Evolutionary conservation across 2,797 vertebrate genomes (phyloP), one percentile per base, ranked within the genome.

Genomic region (Parotocinclus haroldoi): DNA sequence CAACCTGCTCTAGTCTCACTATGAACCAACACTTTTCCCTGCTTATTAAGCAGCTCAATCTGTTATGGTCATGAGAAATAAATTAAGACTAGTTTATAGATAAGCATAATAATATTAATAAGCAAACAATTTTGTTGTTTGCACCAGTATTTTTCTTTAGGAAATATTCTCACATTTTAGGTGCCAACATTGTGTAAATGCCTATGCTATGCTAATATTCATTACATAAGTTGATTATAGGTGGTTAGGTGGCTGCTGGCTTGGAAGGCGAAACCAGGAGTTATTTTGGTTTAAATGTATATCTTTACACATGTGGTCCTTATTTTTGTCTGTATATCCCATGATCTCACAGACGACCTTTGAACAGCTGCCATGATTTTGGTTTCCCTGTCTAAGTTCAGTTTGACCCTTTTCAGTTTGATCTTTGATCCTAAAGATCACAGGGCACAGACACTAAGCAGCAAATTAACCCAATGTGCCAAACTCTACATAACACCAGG

Each of bases 401-500:
- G 54, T 81, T 83, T 69, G 87, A 90, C 86, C 89, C 72, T 76
- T 27, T 27, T 27, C 27, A 27, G 27, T 27, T 27, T 27, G 27
- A 27, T 27, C 13, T 42, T 78, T 80, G 83, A 80, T 87, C 76
- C 66, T 52, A 68, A 70, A 80, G 90, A 80, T 89, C 85, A 89
- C 70, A 80, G 89, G 89, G 88, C 89, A 85, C 71, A 80, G 80
- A 78, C 78, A 80, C 85, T 81, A 86, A 88, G 84, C 89, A 85
- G 88, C 89, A 92, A 91, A 91, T 92, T 90, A 92, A 91, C 86
- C 88, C 90, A 90, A 90, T 92, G 89, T 87, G 89, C 90, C 90
- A 92, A 87, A 90, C 48, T 79, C 84, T 82, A 85, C 84, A 91
- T 91, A 87, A 90, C 85, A 88, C 89, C 86, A 88, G 87, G 85